Percentiles rank a stretch among this genome's conserved stretches.
These are phyloP conservation scores for Theocolax elegans DNA, from an alignment of 1,140 invertebrate species.

Conservation along the genomic window DNA sequence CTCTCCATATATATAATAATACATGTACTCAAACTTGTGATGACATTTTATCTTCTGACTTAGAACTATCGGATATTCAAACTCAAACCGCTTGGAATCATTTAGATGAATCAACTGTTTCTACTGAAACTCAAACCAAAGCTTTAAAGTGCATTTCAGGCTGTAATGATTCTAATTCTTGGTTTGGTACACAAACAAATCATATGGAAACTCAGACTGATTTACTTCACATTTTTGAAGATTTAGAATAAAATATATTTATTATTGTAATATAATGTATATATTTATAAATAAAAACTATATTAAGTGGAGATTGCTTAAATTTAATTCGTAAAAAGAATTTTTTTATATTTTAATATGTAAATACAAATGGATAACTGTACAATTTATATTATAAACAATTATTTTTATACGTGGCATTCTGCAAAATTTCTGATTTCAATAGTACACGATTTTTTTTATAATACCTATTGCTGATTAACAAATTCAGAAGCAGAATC, in stretches of 20 bases:
- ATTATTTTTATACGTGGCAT: constrained; percentile 23
- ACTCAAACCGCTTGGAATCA: constrained; percentile 71
- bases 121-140: constrained; percentile 65
- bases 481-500: constrained; percentile 31
- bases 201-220: constrained; percentile 68
- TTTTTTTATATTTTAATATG: constrained; percentile 29
- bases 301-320: not conserved
- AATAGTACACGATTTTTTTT: constrained; percentile 5
- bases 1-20: constrained; percentile 67
- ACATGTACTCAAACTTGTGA: constrained; percentile 74
- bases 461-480: not conserved
- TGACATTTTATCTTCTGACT: constrained; percentile 67
- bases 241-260: constrained; percentile 52
- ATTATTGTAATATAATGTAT: not conserved
- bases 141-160: constrained; percentile 48
- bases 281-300: not conserved
- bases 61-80: constrained; percentile 71
- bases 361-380: constrained; percentile 24
- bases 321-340: constrained; percentile 9
- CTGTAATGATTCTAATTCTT: constrained; percentile 53
- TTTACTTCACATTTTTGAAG: constrained; percentile 61
- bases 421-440: not conserved
- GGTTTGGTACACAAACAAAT: constrained; percentile 58
- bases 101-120: constrained; percentile 59
- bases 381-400: constrained; percentile 36